Base-by-base conservation (phyloP, 2,888 invertebrate genomes). In the Athalia cordata region DNA sequence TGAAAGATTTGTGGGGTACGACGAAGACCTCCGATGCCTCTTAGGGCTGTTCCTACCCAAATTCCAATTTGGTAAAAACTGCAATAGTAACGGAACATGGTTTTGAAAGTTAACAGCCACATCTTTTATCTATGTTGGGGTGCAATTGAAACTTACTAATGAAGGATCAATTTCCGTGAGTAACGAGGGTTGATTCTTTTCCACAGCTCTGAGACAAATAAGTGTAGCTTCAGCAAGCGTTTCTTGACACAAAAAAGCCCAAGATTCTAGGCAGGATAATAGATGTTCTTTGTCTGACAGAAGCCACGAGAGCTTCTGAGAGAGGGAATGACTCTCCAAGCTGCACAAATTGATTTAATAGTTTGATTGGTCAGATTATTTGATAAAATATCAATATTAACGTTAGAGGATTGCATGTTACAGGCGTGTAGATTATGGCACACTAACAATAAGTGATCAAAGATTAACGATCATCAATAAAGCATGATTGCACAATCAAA, bases 131-230 rank as follows among this genome's bases (percentile, higher is more conserved):
- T 11, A 13, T 29, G 5, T 64, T 64, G 7, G 29, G 29, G 6
- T 6, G 13, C n/a, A 5, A 72, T 13, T 74, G 67, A 1, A 45
- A 80, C 86, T 88, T 85, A 91, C 91, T 86, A 94, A 90, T 80
- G 91, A 90, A 3, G 92, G 92, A 86, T 94, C 92, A 76, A 94
- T 93, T 88, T 94, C 94, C 8, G 93, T 92, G 55, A 94, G 89
- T 66, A 94, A 86, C 78, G 92, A 92, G 45, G 92, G 92, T 84
- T 93, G 93, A 86, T 93, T 93, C 72, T 93, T 90, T 88, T 94
- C 94, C 0, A 94, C 92, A 43, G 94, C 93, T 82, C 92, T 91
- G 64, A 94, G 89, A 84, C 94, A 94, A 57, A 94, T 92, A 61
- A 94, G 89, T 3, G 93, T 90, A 3, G 93, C 93, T 83, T 93